phyloP scores from a whole-genome alignment of 2,888 invertebrate genomes.

The Sepioteuthis lessoniana region DNA sequence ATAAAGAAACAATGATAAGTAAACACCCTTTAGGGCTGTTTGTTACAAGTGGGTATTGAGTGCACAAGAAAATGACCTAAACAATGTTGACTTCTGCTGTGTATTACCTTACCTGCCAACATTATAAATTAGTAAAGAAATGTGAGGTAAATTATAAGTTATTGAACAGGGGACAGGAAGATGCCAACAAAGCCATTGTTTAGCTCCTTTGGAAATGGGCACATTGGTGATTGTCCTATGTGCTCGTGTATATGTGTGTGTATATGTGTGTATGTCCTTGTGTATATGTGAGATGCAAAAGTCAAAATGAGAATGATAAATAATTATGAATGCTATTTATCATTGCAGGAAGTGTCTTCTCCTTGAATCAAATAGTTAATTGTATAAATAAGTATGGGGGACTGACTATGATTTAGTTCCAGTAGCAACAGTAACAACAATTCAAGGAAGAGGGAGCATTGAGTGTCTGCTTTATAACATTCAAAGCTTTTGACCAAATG shows the following conservation, averaged over 20 bases:
- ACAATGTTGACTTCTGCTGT: background rate
- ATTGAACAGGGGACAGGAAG: slow-evolving; percentile 23
- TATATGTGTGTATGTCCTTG: background rate
- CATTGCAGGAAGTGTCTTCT: background rate
- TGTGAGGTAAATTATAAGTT: slow-evolving; percentile 13
- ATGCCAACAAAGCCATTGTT: slow-evolving; percentile 17
- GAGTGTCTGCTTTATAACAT: background rate
- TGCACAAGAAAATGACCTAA: background rate
- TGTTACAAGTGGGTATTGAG: background rate
- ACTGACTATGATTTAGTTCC: slow-evolving; percentile 21
- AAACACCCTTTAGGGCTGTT: too few species aligned
- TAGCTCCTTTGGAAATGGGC: background rate
- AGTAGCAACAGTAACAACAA: background rate
- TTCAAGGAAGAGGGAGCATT: background rate
- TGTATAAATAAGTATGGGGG: slow-evolving; percentile 33
- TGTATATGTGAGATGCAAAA: background rate
- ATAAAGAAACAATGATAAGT: too few species aligned
- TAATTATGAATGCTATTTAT: slow-evolving; percentile 8
- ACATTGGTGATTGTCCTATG: background rate
- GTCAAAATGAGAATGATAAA: background rate
- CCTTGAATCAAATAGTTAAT: background rate
- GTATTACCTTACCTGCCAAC: background rate
- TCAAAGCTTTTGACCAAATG: background rate
- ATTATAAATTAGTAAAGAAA: background rate
- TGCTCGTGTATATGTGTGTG: too few species aligned